Evolutionary conservation across 2,888 invertebrate species (phyloP).

Genomic region (Thelaira solivaga): DNA sequence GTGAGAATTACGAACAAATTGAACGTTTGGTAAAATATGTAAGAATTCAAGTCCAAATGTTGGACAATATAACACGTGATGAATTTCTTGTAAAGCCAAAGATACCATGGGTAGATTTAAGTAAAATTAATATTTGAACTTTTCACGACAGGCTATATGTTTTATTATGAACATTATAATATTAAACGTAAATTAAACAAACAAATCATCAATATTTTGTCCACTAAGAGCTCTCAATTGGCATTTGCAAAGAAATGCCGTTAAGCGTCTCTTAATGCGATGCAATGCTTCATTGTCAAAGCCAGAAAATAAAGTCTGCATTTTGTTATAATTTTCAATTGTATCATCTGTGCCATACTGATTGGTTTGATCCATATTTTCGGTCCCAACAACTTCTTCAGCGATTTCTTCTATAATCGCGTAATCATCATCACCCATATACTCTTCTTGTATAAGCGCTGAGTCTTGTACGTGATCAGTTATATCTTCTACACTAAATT

Average conservation of each 20-base stretch:
- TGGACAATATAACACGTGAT: conserved; percentile 80
- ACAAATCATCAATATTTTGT: conserved; percentile 67
- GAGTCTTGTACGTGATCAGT: not conserved
- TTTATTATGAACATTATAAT: conserved; percentile 60
- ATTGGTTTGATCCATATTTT: conserved; percentile 12
- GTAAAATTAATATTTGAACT: conserved; percentile 65
- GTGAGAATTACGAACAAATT: conserved; percentile 82
- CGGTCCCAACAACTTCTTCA: conserved; percentile 52
- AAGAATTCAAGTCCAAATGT: conserved; percentile 83
- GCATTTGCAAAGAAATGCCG: conserved; percentile 70
- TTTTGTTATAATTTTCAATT: conserved; percentile 61
- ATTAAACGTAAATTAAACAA: conserved; percentile 61
- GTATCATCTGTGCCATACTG: conserved; percentile 28
- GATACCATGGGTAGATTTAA: conserved; percentile 78
- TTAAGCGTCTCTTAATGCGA: conserved; percentile 68
- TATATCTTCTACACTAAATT: conserved; percentile 25
- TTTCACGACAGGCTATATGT: conserved; percentile 26
- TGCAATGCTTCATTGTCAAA: conserved; percentile 62
- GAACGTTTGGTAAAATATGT: conserved; percentile 86
- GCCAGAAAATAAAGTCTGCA: conserved; percentile 64
- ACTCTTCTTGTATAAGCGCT: conserved; percentile 50
- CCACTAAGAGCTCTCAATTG: conserved; percentile 67
- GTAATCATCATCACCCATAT: conserved; percentile 27
- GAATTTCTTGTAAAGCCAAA: conserved; percentile 80
- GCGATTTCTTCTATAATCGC: conserved; percentile 55